Conservation (phyloP, 2,888 invertebrate species). For the Drosophila diplacantha region DNA sequence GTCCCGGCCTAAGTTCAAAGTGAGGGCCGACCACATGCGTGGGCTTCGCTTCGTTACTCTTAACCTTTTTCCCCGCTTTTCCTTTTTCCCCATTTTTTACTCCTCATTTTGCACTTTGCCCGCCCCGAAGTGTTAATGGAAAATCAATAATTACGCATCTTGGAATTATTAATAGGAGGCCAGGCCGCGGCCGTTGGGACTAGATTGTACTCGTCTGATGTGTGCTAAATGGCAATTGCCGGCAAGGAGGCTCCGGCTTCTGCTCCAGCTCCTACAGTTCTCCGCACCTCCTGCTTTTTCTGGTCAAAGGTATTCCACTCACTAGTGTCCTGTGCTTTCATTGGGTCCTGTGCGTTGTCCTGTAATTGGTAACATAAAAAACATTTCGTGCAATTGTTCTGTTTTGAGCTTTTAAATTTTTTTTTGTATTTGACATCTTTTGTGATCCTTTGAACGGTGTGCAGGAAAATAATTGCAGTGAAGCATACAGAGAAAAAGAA, state of each 20-base stretch:
- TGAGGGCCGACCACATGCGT: constrained; percentile 45
- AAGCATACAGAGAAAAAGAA: constrained; percentile 10
- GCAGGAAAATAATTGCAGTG: constrained; percentile 58
- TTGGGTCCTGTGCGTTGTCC: constrained; percentile 34
- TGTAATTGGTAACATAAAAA: constrained; percentile 54
- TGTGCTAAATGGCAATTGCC: constrained; percentile 31
- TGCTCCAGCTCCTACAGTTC: background rate
- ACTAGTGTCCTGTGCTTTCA: constrained; percentile 19
- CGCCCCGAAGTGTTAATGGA: constrained; percentile 67
- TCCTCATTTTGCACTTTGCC: constrained; percentile 27
- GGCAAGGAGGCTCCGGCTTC: background rate
- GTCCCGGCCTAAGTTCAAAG: constrained; percentile 66
- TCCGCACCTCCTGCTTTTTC: background rate
- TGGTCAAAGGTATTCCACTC: constrained; percentile 23
- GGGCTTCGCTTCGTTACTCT: constrained; percentile 27
- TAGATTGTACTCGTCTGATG: constrained; percentile 12
- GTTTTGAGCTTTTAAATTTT: constrained; percentile 26
- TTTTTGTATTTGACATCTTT: constrained; percentile 37
- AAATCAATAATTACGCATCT: constrained; percentile 76
- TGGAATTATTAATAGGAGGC: constrained; percentile 67
- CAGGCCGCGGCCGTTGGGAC: constrained; percentile 3
- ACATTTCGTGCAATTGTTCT: constrained; percentile 49
- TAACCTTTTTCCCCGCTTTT: constrained; percentile 30
- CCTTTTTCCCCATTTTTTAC: constrained; percentile 16
- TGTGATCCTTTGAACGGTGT: constrained; percentile 19